phyloP scores from a whole-genome alignment of 2,797 vertebrate genomes.

The Ceyx erithaca region DNA sequence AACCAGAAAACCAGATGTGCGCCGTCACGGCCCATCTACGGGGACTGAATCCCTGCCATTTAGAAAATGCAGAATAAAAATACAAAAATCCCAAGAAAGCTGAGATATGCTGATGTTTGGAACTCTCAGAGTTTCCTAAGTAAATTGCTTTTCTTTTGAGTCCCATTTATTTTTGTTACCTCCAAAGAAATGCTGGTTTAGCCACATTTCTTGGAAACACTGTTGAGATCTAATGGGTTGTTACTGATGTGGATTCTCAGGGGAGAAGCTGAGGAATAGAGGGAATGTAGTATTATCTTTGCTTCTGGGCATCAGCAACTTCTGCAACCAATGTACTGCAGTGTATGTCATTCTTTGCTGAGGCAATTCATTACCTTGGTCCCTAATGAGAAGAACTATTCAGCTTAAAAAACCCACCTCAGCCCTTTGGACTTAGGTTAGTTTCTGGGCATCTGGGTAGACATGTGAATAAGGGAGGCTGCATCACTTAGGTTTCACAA shows the following conservation, averaged over 20 bases:
- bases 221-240: conserved; percentile 34
- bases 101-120: conserved; percentile 44
- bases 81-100: conserved; percentile 56
- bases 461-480: neutral
- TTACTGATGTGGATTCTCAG: conserved; percentile 35
- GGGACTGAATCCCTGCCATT: conserved; percentile 57
- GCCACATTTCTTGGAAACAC: conserved; percentile 48
- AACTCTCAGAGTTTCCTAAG: conserved; percentile 42
- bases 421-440: neutral
- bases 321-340: neutral
- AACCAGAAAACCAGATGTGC: conserved; percentile 69
- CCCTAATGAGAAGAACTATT: neutral
- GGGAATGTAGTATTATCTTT: conserved; percentile 15
- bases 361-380: conserved; percentile 32
- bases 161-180: conserved; percentile 68
- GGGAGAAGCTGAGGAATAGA: neutral
- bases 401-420: neutral
- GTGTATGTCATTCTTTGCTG: neutral
- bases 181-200: conserved; percentile 57
- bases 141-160: conserved; percentile 59
- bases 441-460: neutral
- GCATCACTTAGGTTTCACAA: neutral
- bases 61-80: conserved; percentile 60
- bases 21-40: conserved; percentile 60
- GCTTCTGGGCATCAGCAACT: conserved; percentile 49